Evolutionary conservation across 2,888 invertebrate genomes (phyloP).

Genomic region (Camponotus fellah): DNA sequence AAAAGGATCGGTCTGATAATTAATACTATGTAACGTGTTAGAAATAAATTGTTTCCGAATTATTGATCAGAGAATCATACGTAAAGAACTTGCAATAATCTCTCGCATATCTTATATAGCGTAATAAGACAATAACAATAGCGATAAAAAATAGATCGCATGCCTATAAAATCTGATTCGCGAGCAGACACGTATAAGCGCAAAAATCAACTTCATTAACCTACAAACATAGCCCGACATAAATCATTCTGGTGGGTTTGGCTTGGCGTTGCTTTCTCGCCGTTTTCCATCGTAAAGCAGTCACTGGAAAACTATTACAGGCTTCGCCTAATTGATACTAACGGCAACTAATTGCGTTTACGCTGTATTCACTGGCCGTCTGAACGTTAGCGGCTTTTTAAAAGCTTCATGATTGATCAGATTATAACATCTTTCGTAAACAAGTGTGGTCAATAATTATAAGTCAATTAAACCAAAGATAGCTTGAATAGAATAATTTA

Average conservation of each 20-base stretch:
- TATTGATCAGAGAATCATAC: background rate
- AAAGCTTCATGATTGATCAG: conserved; percentile 41
- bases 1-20: conserved; percentile 6
- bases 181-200: conserved; percentile 19
- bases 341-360: conserved; percentile 80
- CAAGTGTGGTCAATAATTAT: conserved; percentile 6
- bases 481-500: background rate
- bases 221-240: conserved; percentile 42
- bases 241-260: conserved; percentile 43
- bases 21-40: background rate
- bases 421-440: background rate
- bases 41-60: background rate
- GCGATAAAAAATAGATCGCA: conserved; percentile 2
- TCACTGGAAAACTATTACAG: conserved; percentile 61
- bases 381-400: conserved; percentile 50
- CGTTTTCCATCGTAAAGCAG: conserved; percentile 39
- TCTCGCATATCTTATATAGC: background rate
- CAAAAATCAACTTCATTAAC: conserved; percentile 53
- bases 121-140: background rate
- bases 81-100: background rate
- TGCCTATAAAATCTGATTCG: conserved; percentile 52
- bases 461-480: conserved; percentile 2
- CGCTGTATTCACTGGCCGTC: conserved; percentile 58
- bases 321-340: conserved; percentile 68
- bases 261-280: conserved; percentile 54